phyloP scores from a whole-genome alignment of 1,140 invertebrate genomes.

The Cataglyphis hispanica region DNA sequence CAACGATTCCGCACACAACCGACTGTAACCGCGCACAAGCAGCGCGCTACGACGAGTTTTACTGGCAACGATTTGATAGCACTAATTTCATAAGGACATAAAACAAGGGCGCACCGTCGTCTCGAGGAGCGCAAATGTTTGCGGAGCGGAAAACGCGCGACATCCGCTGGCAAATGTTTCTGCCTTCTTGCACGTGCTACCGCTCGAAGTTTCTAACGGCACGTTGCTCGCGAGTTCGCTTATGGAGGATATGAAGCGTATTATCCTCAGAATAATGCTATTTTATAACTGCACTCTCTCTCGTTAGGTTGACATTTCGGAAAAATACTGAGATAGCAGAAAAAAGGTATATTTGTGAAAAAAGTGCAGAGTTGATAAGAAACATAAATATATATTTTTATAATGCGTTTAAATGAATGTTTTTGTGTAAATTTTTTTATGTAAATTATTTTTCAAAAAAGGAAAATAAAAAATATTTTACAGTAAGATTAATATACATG shows the following conservation, averaged over 20 bases:
- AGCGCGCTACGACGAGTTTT: conserved; percentile 25
- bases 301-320: conserved; percentile 37
- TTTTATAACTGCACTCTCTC: conserved; percentile 47
- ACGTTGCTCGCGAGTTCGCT: conserved; percentile 10
- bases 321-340: conserved; percentile 24
- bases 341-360: neutral
- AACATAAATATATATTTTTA: neutral
- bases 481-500: neutral
- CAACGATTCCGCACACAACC: conserved; percentile 5
- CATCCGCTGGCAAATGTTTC: conserved; percentile 59
- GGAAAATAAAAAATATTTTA: neutral
- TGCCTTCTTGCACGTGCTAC: conserved; percentile 53
- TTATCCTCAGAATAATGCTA: conserved; percentile 45
- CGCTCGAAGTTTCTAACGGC: conserved; percentile 50
- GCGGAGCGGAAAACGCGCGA: conserved; percentile 57
- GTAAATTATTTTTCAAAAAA: neutral
- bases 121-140: conserved; percentile 50
- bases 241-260: conserved; percentile 32
- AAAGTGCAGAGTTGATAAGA: neutral
- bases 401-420: neutral
- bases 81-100: conserved; percentile 60
- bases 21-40: conserved; percentile 20
- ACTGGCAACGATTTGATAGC: conserved; percentile 52
- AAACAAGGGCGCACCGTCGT: conserved; percentile 42
- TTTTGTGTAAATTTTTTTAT: no score